Evolutionary conservation across 2,113 vertebrate species (phyloP).

Genomic region (Otolemur garnettii): DNA sequence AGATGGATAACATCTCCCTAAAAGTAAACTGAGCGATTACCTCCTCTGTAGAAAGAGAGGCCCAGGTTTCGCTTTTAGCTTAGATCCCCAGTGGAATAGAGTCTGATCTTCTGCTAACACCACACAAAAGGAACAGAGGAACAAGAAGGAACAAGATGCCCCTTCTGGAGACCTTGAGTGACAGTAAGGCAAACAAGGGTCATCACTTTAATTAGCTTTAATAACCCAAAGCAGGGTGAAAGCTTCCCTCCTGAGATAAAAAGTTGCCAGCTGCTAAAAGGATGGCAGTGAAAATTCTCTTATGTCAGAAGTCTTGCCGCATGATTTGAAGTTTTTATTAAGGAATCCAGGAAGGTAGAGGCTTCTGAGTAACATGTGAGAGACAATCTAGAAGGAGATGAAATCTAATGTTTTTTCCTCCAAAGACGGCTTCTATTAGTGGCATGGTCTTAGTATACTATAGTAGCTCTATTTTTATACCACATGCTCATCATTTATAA

Average conservation of each 20-base stretch:
- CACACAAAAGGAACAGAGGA: slow-evolving; percentile 12
- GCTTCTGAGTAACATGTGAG: neutral
- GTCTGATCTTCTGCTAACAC: neutral
- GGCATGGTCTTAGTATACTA: neutral
- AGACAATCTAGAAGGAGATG: slow-evolving; percentile 33
- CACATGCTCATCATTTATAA: neutral
- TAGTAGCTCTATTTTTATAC: neutral
- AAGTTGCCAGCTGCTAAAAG: slow-evolving; percentile 21
- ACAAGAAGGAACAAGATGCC: neutral
- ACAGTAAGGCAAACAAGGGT: slow-evolving; percentile 53
- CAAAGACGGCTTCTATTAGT: neutral
- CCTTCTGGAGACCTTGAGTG: slow-evolving; percentile 26
- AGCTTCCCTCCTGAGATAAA: slow-evolving; percentile 45
- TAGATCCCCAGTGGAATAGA: neutral
- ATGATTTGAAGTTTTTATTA: slow-evolving; percentile 58
- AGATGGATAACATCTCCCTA: neutral
- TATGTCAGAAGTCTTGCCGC: slow-evolving; percentile 39
- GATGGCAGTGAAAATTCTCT: slow-evolving; percentile 32
- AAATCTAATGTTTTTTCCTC: neutral
- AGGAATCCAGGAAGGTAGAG: slow-evolving; percentile 22
- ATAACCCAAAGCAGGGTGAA: slow-evolving; percentile 58
- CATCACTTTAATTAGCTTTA: slow-evolving; percentile 77
- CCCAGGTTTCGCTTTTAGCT: slow-evolving; percentile 40
- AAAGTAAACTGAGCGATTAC: slow-evolving; percentile 24
- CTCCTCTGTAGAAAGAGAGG: neutral